Base-by-base conservation (phyloP, 2,113 vertebrate species). In the Nerophis lumbriciformis region DNA sequence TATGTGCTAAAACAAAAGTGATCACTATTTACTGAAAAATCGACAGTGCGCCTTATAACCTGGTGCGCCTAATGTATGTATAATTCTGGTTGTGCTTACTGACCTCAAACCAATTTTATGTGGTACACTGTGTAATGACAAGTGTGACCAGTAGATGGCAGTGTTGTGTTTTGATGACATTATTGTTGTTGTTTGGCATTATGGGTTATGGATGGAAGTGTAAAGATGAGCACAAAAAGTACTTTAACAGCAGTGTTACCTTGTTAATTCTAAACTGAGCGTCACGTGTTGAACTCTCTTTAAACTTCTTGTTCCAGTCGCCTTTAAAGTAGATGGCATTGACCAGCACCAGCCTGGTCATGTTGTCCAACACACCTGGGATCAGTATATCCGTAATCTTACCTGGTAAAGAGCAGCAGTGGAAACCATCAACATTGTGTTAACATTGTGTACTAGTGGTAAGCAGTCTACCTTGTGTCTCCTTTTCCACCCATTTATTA, bases 251-350 rank as follows among this genome's bases (percentile, higher is more conserved):
- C 21, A 14, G 21, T 6, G 35, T 72, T 76, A 90, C 89, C 85
- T 87, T 85, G 78, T 68, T 88, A 14, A 88, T 1, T 44, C 56
- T 71, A 80, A 98, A 98, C 0, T 71, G 68, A n/a, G 57, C 35
- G 9, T 94, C 85, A 0, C 0, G 21, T 6, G 96, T 98, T 11
- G 37, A 0, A 0, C 11, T 19, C 68, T 83, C 72, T 6, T 68
- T 0, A 66, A 98, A 98, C 74, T 90, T 80, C 35, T 89, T 86
- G 68, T 90, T 81, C 96, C 96, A 98, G 50, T 71, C 88, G 0
- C 93, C 94, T 81, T 96, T 98, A 79, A 98, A 98, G 84, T 98
- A 98, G 83, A 98, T 91, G 71, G 96, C 95, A 0, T 96, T 97
- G 73, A 98, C 93, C 65, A 98, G 70, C 51, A 97, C 90, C 0